Base-by-base conservation (phyloP, 1,140 invertebrate species). In the Anagrus nilaparvatae region DNA sequence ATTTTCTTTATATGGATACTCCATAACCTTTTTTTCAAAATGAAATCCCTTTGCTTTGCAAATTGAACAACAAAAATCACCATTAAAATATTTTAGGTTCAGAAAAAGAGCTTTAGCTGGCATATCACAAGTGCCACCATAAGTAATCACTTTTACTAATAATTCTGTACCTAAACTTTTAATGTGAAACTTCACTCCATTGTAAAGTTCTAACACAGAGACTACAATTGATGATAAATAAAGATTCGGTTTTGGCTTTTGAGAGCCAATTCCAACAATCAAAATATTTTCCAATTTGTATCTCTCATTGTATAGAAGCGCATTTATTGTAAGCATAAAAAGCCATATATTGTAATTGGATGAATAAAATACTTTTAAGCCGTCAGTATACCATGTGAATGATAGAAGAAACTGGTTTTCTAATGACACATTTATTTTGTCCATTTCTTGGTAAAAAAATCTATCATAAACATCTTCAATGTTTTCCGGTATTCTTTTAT, bases 231-330 rank as follows among this genome's bases (percentile, higher is more conserved):
- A 28, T n/a, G 19, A 1, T 12, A 40, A 21, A 37, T 40, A 50
- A 25, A 47, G 7, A 38, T 38, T 43, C 9, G 44, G 41, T 30
- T n/a, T 7, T n/a, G 48, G 48, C 35, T 50, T 50, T 14, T 50
- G 20, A 12, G 27, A 19, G 18, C 44, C 45, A 35, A 50, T 14
- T 25, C 31, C 40, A 14, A 32, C 43, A 14, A 50, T n/a, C 6
- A 47, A 21, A 0, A 42, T 13, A 28, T 50, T 51, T 30, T 51
- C 43, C 13, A 46, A 18, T 40, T 33, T 51, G 9, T 34, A 48
- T 34, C 45, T 32, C 36, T 41, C 16, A 9, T 23, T 37, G 18
- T 38, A 47, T 3, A 45, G 42, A n/a, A 50, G 14, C 36, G 47
- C 42, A 14, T 40, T 39, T 2, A 47, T 45, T 3, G 19, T 27